Percentiles rank a stretch among this genome's conserved stretches.
Conservation (phyloP, 2,113 vertebrate genomes). For the Campylomormyrus numenius region DNA sequence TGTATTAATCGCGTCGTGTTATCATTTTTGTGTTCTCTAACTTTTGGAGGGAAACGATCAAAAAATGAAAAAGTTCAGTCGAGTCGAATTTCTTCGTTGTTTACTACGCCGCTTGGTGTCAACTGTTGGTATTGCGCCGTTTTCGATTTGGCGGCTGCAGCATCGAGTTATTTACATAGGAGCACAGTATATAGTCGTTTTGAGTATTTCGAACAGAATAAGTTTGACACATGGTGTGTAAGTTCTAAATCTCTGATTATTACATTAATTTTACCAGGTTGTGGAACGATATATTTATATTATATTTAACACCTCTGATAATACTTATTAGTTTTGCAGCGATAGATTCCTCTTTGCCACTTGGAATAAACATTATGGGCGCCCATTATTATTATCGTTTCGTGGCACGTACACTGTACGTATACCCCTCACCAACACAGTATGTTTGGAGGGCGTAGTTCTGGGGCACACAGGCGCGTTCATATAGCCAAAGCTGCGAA, state of each 20-base stretch:
- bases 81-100: not conserved
- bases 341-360: not conserved
- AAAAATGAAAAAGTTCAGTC: not conserved
- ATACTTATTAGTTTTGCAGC: not conserved
- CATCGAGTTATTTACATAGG: not conserved
- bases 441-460: not conserved
- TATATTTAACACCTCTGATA: not conserved
- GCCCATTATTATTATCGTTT: not conserved
- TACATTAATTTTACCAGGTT: not conserved
- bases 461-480: not conserved
- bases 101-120: not conserved
- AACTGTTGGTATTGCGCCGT: not conserved
- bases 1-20: not conserved
- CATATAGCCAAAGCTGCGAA: not conserved
- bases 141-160: not conserved
- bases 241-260: not conserved
- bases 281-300: not conserved
- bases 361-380: not conserved
- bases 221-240: not conserved
- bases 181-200: not conserved
- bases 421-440: not conserved
- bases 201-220: not conserved
- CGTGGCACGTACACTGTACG: conserved; percentile 6
- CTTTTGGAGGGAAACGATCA: not conserved
- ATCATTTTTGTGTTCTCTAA: not conserved